Base-by-base conservation (phyloP, 2,113 vertebrate species). In the Ophiodon elongatus region DNA sequence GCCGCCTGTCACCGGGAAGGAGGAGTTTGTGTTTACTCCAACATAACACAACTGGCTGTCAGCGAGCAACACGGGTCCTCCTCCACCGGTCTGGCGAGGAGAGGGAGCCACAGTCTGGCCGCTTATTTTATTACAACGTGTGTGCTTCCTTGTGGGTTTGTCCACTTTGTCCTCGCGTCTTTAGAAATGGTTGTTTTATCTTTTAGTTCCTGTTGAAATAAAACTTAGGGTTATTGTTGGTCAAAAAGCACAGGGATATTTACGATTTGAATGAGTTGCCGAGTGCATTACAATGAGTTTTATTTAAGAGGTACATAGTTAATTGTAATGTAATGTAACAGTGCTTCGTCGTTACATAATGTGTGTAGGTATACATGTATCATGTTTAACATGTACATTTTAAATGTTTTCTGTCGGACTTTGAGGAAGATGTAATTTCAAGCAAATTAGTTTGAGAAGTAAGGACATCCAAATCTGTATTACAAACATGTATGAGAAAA, bases 1-100 rank as follows among this genome's bases (percentile, higher is more conserved):
- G 83, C 86, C 90, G 90, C 89, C 88, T 92, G 90, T 94, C 92
- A 90, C 74, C 72, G 83, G 70, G 90, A 83, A 91, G 87, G 88
- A 92, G 83, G 84, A 89, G 88, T 90, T 90, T 78, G 80, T 80
- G 89, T 92, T 94, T 88, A 89, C 91, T 91, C 91, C 86, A 85
- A 81, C 82, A 89, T 56, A 84, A 83, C 85, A 85, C 76, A 64
- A 23, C 71, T 19, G 82, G 75, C 60, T 78, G 84, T 69, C 74
- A 79, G 64, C 4, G 76, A 13, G 43, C 47, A 39, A n/a, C 80
- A 25, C 33, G 56, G 54, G 39, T 47, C 52, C 35, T 29, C 17
- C 27, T 29, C 14, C 17, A 0, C 23, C 25, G 39, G 62, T 50
- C 13, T 4, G 64, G 68, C n/a, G 75, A 65, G 33, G 73, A 72